Evolutionary conservation across 1,140 invertebrate genomes (phyloP).

Genomic region (Ditylenchus dipsaci): DNA sequence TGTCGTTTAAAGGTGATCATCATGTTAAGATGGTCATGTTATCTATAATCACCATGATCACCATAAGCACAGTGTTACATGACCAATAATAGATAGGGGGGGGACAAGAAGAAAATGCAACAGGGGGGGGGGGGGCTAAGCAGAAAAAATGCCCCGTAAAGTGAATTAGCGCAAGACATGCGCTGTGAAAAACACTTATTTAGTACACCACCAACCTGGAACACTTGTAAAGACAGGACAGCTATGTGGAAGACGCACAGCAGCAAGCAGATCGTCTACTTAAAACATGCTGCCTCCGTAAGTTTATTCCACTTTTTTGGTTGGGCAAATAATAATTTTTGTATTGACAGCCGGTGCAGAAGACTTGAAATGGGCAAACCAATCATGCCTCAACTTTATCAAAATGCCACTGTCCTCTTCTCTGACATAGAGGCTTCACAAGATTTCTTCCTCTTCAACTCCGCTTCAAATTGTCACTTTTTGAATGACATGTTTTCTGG

Average conservation of each 20-base stretch:
- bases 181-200: too few species aligned
- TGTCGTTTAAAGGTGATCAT: too few species aligned
- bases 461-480: slow-evolving; percentile 58
- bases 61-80: too few species aligned
- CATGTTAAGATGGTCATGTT: too few species aligned
- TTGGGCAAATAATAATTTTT: not conserved
- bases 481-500: slow-evolving; percentile 59
- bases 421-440: slow-evolving; percentile 58
- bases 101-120: too few species aligned
- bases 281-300: slow-evolving; percentile 57
- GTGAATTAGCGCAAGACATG: too few species aligned
- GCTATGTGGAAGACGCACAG: slow-evolving; percentile 54
- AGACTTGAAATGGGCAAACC: slow-evolving; percentile 58
- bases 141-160: too few species aligned
- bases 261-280: slow-evolving; percentile 56
- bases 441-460: slow-evolving; percentile 56
- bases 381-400: slow-evolving; percentile 59
- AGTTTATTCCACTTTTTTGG: not conserved
- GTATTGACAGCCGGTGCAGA: slow-evolving; percentile 58
- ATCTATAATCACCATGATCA: too few species aligned
- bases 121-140: too few species aligned
- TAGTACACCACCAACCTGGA: slow-evolving; percentile 56
- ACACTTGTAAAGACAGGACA: slow-evolving; percentile 54
- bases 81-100: too few species aligned
- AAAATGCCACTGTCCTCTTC: slow-evolving; percentile 59